phyloP scores from a whole-genome alignment of 1,140 invertebrate genomes.

The Ericerus pela region DNA sequence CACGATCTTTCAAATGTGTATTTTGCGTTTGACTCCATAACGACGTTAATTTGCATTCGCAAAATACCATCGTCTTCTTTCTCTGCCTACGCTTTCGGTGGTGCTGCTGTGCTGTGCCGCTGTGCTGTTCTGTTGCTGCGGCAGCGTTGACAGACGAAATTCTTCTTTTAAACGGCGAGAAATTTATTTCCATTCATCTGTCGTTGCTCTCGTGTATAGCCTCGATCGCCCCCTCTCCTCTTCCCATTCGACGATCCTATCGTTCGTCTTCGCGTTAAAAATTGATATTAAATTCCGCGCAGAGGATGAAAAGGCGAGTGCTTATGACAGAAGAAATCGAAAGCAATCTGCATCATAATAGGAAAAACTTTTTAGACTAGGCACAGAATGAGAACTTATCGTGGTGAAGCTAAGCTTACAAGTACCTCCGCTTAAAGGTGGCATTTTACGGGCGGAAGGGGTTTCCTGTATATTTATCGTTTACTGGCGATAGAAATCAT shows the following conservation, averaged over 20 bases:
- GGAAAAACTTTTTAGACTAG: background rate
- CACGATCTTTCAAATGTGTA: background rate
- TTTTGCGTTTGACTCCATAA: conserved; percentile 3
- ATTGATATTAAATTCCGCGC: conserved; percentile 8
- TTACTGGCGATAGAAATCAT: too few relatives aligned
- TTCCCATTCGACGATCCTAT: too few relatives aligned
- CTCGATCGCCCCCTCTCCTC: too few relatives aligned
- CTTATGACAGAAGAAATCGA: conserved; percentile 8
- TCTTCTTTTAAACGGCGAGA: background rate
- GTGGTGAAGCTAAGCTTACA: background rate
- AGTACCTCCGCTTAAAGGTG: background rate
- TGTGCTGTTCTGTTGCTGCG: too few relatives aligned
- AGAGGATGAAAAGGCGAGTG: background rate
- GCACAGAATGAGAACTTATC: background rate
- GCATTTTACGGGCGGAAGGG: background rate
- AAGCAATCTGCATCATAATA: conserved; percentile 8
- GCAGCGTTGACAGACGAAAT: conserved; percentile 1
- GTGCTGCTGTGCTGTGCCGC: too few relatives aligned
- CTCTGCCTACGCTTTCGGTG: too few relatives aligned
- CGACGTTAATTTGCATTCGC: conserved; percentile 1
- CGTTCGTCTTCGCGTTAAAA: background rate
- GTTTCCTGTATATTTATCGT: too few relatives aligned
- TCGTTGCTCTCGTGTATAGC: too few relatives aligned
- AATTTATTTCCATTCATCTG: conserved; percentile 7
- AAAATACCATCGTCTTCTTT: too few relatives aligned